These are phyloP conservation scores for Colistium nudipinnis DNA, from an alignment of 2,113 vertebrate genomes.

Conservation along the genomic window DNA sequence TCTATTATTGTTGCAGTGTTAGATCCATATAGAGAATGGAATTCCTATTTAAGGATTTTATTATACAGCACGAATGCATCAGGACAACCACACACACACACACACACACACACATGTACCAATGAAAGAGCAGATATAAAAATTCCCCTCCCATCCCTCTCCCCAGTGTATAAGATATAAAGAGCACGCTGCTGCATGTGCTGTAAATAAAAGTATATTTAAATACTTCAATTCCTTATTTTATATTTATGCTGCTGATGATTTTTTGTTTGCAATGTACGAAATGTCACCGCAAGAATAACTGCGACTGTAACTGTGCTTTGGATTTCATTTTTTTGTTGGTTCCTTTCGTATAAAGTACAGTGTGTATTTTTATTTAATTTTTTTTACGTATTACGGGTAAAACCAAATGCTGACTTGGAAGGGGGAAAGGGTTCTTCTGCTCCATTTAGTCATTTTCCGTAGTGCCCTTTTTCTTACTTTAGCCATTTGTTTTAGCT, in stretches of 20 bases:
- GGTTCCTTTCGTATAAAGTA: background rate
- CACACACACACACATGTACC: background rate
- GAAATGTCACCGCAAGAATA: conserved; percentile 18
- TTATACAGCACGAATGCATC: background rate
- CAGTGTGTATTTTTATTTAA: background rate
- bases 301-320: background rate
- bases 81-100: background rate
- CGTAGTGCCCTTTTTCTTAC: conserved; percentile 52
- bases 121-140: background rate
- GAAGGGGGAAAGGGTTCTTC: conserved; percentile 29
- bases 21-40: background rate
- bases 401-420: conserved; percentile 24
- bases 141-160: background rate
- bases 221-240: conserved; percentile 7
- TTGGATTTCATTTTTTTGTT: background rate
- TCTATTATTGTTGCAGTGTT: background rate
- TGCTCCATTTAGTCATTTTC: conserved; percentile 59
- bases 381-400: background rate
- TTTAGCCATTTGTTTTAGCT: conserved; percentile 61
- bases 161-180: background rate
- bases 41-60: conserved; percentile 10
- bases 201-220: conserved; percentile 27
- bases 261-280: background rate
- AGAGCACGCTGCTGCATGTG: conserved; percentile 16
- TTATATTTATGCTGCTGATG: background rate